Conservation (phyloP, 1,140 invertebrate genomes). For the Micrasema minimum region DNA sequence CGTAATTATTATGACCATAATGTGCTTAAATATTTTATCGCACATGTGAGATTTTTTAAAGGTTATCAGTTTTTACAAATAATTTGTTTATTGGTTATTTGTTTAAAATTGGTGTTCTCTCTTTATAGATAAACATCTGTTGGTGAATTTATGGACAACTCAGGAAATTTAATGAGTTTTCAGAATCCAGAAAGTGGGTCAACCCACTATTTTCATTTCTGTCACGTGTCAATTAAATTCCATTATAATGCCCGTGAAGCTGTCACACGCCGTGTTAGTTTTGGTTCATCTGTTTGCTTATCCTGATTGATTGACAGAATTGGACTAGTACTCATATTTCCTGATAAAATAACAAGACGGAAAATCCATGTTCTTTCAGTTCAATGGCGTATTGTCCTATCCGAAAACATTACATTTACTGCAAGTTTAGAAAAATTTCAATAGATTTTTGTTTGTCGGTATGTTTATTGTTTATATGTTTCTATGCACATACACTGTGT, state of each 20-base stretch:
- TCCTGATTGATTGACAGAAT: constrained; percentile 37
- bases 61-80: too few species aligned
- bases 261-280: constrained; percentile 5
- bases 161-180: too few species aligned
- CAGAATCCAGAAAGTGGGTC: constrained; percentile 21
- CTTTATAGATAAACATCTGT: not conserved
- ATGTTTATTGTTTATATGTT: too few species aligned
- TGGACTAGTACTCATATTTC: constrained; percentile 20
- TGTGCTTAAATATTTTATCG: not conserved
- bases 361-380: not conserved
- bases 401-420: too few species aligned
- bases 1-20: not conserved
- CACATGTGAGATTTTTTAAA: too few species aligned
- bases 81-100: too few species aligned
- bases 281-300: constrained; percentile 34
- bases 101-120: too few species aligned
- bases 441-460: too few species aligned
- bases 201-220: constrained; percentile 29
- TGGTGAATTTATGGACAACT: not conserved
- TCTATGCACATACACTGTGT: too few species aligned
- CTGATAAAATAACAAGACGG: not conserved
- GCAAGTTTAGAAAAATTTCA: too few species aligned
- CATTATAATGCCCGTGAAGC: constrained; percentile 11
- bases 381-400: too few species aligned
- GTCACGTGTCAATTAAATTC: constrained; percentile 44